phyloP scores from a whole-genome alignment of 2,888 invertebrate genomes.

The Tachina lurida region DNA sequence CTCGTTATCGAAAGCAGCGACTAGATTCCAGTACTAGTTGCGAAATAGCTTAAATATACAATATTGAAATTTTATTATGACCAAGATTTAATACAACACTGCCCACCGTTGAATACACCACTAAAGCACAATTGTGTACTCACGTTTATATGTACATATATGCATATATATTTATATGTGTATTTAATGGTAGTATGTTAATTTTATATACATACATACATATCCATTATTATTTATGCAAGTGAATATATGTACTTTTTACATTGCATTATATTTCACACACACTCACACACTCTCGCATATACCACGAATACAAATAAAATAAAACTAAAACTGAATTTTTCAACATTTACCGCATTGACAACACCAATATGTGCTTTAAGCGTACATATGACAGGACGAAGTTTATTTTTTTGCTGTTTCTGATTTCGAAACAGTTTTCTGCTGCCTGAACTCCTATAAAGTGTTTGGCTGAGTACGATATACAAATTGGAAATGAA shows the following conservation, averaged over 20 bases:
- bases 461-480: not conserved
- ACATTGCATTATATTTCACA: not conserved
- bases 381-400: slow-evolving; percentile 27
- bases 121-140: not conserved
- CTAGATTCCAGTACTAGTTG: too few relatives aligned
- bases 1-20: too few relatives aligned
- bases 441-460: slow-evolving; percentile 20
- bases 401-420: slow-evolving; percentile 38
- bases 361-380: slow-evolving; percentile 55
- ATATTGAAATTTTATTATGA: too few relatives aligned
- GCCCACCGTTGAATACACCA: not conserved
- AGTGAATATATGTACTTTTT: slow-evolving; percentile 5
- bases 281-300: too few relatives aligned
- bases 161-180: not conserved
- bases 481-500: slow-evolving; percentile 26
- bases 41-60: too few relatives aligned
- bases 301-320: not conserved
- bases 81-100: not conserved
- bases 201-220: not conserved
- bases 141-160: not conserved
- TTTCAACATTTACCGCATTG: slow-evolving; percentile 61
- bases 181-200: not conserved
- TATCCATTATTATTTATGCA: slow-evolving; percentile 8
- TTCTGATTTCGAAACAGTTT: slow-evolving; percentile 17
- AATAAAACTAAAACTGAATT: slow-evolving; percentile 56